Evolutionary conservation across 2,888 invertebrate genomes (phyloP), one percentile per base, ranked within the genome.

Genomic region (Philonicus albiceps): DNA sequence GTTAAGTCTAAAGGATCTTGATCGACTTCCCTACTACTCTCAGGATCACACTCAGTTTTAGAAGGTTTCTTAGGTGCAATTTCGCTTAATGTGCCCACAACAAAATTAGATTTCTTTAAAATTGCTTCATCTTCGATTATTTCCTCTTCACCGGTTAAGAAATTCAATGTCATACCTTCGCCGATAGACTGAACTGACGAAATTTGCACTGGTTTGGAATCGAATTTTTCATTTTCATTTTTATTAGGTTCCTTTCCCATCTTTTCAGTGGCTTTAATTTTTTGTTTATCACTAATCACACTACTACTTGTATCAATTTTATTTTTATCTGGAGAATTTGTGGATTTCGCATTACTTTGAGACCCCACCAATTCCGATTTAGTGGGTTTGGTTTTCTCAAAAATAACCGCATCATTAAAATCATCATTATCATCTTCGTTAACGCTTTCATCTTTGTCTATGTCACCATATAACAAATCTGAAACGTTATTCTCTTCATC

Each of bases 381-480:
- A 1, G 43, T 49, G 16, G 43, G 16, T 2, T 3, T 49, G 2
- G 43, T 43, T 37, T 27, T 43, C 37, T 64, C 64, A 34, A 83
- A 22, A 37, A 64, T 37, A 16, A 64, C 19, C 4, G 37, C 64
- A 34, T 53, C 55, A 55, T 81, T 81, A 34, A 34, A 40, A 40
- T 84, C 84, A 43, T 84, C 64, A 27, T 73, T 73, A n/a, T 83
- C 64, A 19, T 31, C 34, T 55, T 30, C 27, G 37, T 19, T 34
- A 34, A 2, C 19, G n/a, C 34, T 37, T 19, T 30, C 27, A 55
- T 49, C 37, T 37, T 40, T 16, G 8, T 74, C 74, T 30, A 85
- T 85, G 55, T 85, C 85, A 34, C 85, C 75, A 76, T 85, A 76
- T 13, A 85, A 37, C 31, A 85, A 85, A 34, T 80, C 80, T 11